Conservation (phyloP, 64 coral and sea anemone species). For the Pachyseris speciosa region DNA sequence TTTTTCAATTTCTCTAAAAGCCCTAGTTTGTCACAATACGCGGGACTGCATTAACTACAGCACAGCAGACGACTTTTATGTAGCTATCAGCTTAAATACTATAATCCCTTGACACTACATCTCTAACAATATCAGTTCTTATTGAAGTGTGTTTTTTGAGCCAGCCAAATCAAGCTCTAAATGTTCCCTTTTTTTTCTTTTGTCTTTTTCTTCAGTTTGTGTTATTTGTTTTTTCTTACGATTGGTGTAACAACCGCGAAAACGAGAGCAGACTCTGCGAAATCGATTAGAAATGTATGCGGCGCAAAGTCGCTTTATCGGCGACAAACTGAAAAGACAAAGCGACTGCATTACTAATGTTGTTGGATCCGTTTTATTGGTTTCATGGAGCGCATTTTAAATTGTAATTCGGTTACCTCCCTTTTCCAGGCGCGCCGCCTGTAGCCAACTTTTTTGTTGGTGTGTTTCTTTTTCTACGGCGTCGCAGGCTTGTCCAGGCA, state of each 20-base stretch:
- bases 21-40: background rate
- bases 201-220: background rate
- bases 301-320: background rate
- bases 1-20: too few species aligned
- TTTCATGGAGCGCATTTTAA: background rate
- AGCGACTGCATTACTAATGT: background rate
- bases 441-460: too few species aligned
- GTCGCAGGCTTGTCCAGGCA: background rate
- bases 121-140: background rate
- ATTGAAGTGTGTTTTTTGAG: background rate
- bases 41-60: background rate
- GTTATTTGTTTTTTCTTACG: background rate
- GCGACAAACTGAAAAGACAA: background rate
- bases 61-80: background rate
- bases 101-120: background rate
- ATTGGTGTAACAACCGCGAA: background rate
- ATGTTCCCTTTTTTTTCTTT: background rate
- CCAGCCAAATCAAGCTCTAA: background rate
- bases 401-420: background rate
- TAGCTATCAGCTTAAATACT: background rate
- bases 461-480: background rate
- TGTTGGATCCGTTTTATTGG: conserved; percentile 11
- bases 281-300: too few species aligned
- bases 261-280: too few species aligned
- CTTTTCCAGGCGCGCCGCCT: too few species aligned